phyloP scores from a whole-genome alignment of 2,888 invertebrate genomes.

The Pyrrhosoma nymphula region DNA sequence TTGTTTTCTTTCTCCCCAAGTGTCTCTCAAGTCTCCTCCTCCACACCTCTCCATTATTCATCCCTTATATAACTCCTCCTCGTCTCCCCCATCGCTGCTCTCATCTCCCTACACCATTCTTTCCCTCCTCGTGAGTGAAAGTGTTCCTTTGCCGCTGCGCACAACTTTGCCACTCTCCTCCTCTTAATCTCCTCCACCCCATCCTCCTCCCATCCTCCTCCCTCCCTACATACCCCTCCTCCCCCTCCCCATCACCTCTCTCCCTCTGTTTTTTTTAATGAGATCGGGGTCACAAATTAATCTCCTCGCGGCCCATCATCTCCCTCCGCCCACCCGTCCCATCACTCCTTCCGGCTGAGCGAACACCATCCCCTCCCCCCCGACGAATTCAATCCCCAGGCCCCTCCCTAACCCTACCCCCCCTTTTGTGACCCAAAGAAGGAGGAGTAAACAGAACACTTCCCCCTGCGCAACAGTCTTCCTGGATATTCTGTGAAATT shows the following conservation, averaged over 20 bases:
- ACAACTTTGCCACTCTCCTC: background rate
- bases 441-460: background rate
- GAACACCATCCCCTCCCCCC: background rate
- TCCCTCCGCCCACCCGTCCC: background rate
- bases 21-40: background rate
- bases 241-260: background rate
- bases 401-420: too few species aligned
- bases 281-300: conserved; percentile 11
- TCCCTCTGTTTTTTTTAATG: background rate
- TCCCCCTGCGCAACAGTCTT: background rate
- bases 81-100: background rate
- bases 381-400: too few species aligned
- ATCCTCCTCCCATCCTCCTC: background rate
- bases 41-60: conserved; percentile 12
- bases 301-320: background rate
- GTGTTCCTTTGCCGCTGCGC: background rate
- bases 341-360: background rate
- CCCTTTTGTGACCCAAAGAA: background rate
- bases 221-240: background rate
- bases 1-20: background rate
- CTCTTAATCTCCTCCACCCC: background rate
- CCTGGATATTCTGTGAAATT: background rate
- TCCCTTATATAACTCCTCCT: background rate
- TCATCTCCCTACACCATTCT: too few species aligned
- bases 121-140: background rate